Percentiles rank a stretch among this genome's conserved stretches.
phyloP scores from a whole-genome alignment of 1,140 invertebrate genomes.

The Caenorhabditis tropicalis region DNA sequence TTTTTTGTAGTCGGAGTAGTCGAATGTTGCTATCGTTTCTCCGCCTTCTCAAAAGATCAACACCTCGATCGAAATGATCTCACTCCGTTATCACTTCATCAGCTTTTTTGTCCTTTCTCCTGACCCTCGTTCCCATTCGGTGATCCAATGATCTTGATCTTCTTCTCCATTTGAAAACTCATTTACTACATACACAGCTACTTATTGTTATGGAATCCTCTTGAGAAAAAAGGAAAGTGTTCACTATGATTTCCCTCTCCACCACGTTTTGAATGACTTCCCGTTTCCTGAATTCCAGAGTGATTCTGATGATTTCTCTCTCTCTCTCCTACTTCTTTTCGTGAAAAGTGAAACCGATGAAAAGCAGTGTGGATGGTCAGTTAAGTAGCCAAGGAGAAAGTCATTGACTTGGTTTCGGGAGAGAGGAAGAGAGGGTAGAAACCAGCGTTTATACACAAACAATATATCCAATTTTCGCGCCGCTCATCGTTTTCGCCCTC shows the following conservation, averaged over 20 bases:
- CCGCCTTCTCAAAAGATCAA: no score
- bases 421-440: no score
- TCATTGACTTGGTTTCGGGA: constrained; percentile 38
- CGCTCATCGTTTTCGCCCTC: constrained; percentile 5
- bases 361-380: background rate
- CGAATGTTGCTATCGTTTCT: no score
- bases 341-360: constrained; percentile 21
- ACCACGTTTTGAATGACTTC: background rate
- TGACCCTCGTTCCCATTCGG: no score
- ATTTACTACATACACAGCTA: no score
- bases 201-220: background rate
- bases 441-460: constrained; percentile 21
- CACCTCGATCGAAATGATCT: no score
- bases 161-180: no score
- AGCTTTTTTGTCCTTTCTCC: no score
- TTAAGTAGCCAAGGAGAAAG: constrained; percentile 12
- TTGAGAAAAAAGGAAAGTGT: background rate
- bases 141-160: background rate
- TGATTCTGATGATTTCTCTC: no score
- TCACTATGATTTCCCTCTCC: background rate
- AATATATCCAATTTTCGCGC: constrained; percentile 13
- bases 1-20: no score
- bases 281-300: constrained; percentile 27
- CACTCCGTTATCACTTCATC: no score
- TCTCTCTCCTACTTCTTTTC: background rate